phyloP scores from a whole-genome alignment of 2,113 vertebrate species.

The Dasyurus viverrinus region DNA sequence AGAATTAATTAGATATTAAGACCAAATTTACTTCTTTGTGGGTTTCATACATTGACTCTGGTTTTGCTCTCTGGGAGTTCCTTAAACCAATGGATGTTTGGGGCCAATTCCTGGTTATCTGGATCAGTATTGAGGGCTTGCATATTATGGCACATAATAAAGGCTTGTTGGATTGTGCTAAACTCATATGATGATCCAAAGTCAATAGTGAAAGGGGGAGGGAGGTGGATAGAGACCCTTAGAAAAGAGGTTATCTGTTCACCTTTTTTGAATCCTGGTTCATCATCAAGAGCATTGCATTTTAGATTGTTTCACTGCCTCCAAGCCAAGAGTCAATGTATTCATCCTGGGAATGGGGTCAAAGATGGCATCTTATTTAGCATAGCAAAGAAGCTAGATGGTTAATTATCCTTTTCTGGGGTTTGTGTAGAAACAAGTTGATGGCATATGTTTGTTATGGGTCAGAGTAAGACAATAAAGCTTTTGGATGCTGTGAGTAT shows the following conservation, averaged over 20 bases:
- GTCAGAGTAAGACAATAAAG: conserved; percentile 20
- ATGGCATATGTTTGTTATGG: conserved; percentile 24
- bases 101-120: neutral
- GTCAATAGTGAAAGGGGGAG: neutral
- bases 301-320: neutral
- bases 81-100: neutral
- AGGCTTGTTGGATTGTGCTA: neutral
- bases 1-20: neutral
- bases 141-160: neutral
- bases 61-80: neutral
- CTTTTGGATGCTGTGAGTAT: conserved; percentile 51
- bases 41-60: neutral
- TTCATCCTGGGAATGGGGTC: conserved; percentile 31
- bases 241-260: neutral
- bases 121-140: neutral
- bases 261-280: conserved; percentile 4
- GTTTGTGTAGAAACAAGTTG: neutral
- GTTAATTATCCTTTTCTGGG: conserved; percentile 12
- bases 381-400: conserved; percentile 27
- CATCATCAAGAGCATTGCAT: neutral
- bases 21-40: neutral
- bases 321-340: neutral
- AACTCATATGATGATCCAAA: neutral
- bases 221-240: neutral
- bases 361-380: neutral